Base-by-base conservation (phyloP, 2,888 invertebrate genomes). In the Cactoblastis cactorum region DNA sequence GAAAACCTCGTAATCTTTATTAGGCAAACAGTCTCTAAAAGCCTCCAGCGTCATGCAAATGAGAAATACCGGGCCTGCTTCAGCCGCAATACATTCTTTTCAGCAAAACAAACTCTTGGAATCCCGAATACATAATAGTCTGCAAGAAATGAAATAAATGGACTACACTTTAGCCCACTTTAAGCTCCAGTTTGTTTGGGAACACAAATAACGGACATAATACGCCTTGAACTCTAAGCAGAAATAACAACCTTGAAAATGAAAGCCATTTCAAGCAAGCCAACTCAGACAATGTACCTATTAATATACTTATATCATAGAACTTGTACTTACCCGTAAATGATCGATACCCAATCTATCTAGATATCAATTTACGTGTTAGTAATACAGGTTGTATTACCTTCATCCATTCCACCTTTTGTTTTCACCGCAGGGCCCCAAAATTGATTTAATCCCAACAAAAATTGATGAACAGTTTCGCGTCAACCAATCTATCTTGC, bases 401-500 rank as follows among this genome's bases (percentile, higher is more conserved):
- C 45, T 50, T 37, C 43, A 15, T 45, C 49, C 45, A 49, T 54
- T 52, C 53, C 34, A 48, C 34, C 38, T 50, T 45, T 50, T 53
- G 51, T 38, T 51, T 51, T 49, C 50, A 45, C 32, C 52, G 39
- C 51, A 51, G 49, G 46, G 45, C 50, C 54, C n/a, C 37, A 52
- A 55, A 52, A 49, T 53, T 56, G 54, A 59, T 56, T 63, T 58
- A 59, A 58, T 60, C 58, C 56, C 53, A 57, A 53, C 56, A 56
- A 50, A 63, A 65, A 67, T 67, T 63, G 64, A 67, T 68, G 65
- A 64, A 63, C 61, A 54, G 56, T 57, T 57, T 53, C 57, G 55
- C 55, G 53, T 49, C 55, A 52, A 55, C 62, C 62, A 62, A 63
- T 67, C 64, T 67, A 62, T 67, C 57, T 62, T 60, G 52, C 45